Conservation (phyloP, 2,797 vertebrate species). For the Scomberomorus guttatus region DNA sequence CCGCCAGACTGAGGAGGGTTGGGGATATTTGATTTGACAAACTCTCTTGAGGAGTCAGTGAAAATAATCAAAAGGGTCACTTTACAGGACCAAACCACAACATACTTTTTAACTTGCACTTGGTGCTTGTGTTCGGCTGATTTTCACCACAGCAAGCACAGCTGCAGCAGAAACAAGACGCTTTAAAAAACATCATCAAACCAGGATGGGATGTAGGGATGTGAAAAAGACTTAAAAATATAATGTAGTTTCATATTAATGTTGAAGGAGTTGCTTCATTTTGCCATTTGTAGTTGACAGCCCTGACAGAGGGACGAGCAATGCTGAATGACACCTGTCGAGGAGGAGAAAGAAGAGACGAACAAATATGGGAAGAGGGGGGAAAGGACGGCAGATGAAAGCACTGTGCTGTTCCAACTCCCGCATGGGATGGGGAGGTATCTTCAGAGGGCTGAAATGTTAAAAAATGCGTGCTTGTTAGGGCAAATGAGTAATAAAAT, state of each 20-base stretch:
- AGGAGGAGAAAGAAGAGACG: conserved; percentile 17
- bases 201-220: conserved; percentile 6
- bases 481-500: conserved; percentile 32
- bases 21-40: conserved; percentile 43
- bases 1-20: neutral
- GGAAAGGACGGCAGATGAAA: conserved; percentile 39
- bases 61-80: conserved; percentile 48
- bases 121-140: conserved; percentile 9
- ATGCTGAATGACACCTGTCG: conserved; percentile 41
- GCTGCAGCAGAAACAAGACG: conserved; percentile 35
- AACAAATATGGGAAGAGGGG: conserved; percentile 8
- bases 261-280: neutral
- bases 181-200: conserved; percentile 19
- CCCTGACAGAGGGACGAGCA: conserved; percentile 26
- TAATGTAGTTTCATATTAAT: conserved; percentile 10
- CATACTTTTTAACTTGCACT: conserved; percentile 17
- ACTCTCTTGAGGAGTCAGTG: conserved; percentile 29
- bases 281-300: neutral
- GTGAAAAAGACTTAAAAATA: neutral
- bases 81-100: conserved; percentile 27
- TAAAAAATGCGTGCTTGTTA: conserved; percentile 64
- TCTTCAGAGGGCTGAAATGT: conserved; percentile 53
- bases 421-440: conserved; percentile 32
- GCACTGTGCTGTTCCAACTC: conserved; percentile 13
- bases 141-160: conserved; percentile 16